These are phyloP conservation scores for Desoria tigrina DNA, from an alignment of 2,888 invertebrate species.

Conservation along the genomic window DNA sequence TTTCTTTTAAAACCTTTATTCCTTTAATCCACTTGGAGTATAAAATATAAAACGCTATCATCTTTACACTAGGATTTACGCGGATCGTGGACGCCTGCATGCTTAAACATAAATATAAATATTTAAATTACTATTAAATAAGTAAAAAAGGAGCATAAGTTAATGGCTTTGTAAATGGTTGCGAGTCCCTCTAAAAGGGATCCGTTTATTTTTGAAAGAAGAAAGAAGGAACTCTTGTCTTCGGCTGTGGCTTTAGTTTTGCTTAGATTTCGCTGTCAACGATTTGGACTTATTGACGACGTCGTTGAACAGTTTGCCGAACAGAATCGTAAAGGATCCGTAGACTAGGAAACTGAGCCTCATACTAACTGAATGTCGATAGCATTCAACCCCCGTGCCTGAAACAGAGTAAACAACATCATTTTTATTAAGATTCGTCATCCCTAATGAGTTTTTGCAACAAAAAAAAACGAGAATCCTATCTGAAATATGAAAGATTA, in stretches of 20 bases:
- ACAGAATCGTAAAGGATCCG: slow-evolving; percentile 29
- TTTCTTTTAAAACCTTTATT: too few species aligned
- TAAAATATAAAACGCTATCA: too few species aligned
- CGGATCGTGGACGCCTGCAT: too few species aligned
- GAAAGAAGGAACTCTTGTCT: too few species aligned
- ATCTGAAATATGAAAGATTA: neutral
- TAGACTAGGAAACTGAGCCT: slow-evolving; percentile 22
- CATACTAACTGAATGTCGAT: slow-evolving; percentile 24
- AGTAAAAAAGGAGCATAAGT: too few species aligned
- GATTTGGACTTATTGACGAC: slow-evolving; percentile 4
- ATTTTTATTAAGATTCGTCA: neutral
- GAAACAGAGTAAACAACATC: neutral
- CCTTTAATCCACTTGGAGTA: too few species aligned
- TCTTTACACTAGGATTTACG: too few species aligned
- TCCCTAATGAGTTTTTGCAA: neutral
- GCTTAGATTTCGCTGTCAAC: slow-evolving; percentile 2
- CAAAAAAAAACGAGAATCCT: neutral
- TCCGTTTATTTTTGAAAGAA: too few species aligned
- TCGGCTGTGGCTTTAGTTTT: neutral
- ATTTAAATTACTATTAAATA: too few species aligned
- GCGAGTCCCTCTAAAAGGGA: too few species aligned
- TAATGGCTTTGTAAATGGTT: too few species aligned
- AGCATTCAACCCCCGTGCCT: slow-evolving; percentile 22
- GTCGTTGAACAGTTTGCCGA: slow-evolving; percentile 37
- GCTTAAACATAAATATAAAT: too few species aligned